A percentile compares a stretch with the other conserved stretches of the same genome.
phyloP scores from a whole-genome alignment of 1,140 invertebrate genomes.

The Bombus superbus region DNA sequence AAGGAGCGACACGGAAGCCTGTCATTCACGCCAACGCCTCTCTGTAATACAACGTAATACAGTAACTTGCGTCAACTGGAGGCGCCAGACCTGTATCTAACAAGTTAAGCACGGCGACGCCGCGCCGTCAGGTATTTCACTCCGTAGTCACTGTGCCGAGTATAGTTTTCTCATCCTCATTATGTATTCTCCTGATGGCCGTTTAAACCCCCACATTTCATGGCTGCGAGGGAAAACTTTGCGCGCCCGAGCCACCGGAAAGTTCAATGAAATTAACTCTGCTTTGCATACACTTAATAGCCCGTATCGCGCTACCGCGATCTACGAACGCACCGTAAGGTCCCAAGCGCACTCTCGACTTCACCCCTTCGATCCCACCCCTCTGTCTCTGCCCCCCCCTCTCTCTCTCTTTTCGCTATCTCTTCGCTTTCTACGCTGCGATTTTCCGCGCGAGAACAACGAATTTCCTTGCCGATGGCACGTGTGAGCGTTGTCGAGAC shows the following conservation, averaged over 20 bases:
- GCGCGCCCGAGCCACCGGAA: conserved; percentile 52
- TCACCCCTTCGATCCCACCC: neutral
- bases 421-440: neutral
- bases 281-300: conserved; percentile 78
- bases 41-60: conserved; percentile 13
- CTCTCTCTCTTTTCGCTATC: neutral
- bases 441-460: conserved; percentile 36
- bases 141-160: conserved; percentile 16
- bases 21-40: conserved; percentile 13
- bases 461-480: neutral
- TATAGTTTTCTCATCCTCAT: conserved; percentile 69
- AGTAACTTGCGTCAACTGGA: conserved; percentile 19
- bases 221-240: conserved; percentile 73
- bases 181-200: conserved; percentile 72
- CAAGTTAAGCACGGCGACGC: conserved; percentile 41
- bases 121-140: conserved; percentile 62
- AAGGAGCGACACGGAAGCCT: conserved; percentile 18
- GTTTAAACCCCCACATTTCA: conserved; percentile 71
- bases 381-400: neutral
- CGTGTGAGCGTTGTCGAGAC: neutral
- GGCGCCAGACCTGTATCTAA: conserved; percentile 16
- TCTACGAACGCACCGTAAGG: conserved; percentile 41
- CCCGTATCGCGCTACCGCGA: conserved; percentile 62
- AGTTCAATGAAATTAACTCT: conserved; percentile 80
- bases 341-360: conserved; percentile 3